These are phyloP conservation scores for Anthopleura sola DNA, from an alignment of 64 coral and sea anemone genomes.

Conservation along the genomic window DNA sequence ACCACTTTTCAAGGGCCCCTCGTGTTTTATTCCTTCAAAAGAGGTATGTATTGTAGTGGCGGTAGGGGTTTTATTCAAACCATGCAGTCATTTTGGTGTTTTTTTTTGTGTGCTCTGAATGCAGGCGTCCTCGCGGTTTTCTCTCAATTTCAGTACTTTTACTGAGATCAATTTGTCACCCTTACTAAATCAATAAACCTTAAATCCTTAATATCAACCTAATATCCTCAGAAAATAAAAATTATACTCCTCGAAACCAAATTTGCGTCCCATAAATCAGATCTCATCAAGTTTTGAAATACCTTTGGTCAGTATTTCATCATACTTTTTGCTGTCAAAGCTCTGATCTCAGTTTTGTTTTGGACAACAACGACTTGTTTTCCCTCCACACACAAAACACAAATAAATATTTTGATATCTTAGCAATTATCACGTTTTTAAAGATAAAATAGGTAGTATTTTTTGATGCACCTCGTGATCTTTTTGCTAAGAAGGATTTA, in stretches of 20 bases:
- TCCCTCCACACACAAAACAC: background rate
- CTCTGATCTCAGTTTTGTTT: constrained; percentile 6
- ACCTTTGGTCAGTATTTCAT: background rate
- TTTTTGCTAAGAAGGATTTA: background rate
- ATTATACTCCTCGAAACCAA: background rate
- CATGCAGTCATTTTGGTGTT: background rate
- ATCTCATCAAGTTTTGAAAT: background rate
- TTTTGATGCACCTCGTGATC: background rate
- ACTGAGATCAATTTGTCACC: constrained; percentile 6
- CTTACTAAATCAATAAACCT: background rate
- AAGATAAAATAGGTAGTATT: background rate
- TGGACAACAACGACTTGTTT: background rate
- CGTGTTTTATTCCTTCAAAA: constrained; percentile 88
- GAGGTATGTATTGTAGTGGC: constrained; percentile 56
- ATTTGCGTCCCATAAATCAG: background rate
- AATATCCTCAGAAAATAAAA: background rate
- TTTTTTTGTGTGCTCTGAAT: background rate
- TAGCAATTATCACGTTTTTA: background rate
- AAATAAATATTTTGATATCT: background rate
- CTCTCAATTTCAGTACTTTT: background rate
- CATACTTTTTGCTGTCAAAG: constrained; percentile 7
- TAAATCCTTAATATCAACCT: background rate
- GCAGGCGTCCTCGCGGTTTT: background rate
- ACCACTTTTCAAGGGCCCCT: constrained; percentile 66
- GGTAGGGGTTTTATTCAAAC: background rate